Conservation (phyloP, 2,888 invertebrate genomes). For the Campoletis raptor region DNA sequence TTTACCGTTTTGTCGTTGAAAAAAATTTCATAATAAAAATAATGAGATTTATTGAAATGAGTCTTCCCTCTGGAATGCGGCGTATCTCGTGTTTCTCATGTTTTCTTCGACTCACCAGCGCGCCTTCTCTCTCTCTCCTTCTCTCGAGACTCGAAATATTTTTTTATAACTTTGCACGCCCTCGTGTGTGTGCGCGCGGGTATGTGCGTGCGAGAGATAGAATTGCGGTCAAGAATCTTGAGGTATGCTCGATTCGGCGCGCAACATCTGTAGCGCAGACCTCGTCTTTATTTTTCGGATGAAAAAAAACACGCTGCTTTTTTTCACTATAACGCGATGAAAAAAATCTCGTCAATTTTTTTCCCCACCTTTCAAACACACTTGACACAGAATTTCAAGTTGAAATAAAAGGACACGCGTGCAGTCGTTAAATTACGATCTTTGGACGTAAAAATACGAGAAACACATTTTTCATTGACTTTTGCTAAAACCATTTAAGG, state of each 20-base stretch:
- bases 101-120: slow-evolving; percentile 11
- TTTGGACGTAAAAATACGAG: neutral
- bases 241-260: slow-evolving; percentile 66
- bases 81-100: slow-evolving; percentile 16
- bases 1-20: neutral
- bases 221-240: slow-evolving; percentile 66
- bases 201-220: slow-evolving; percentile 43
- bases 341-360: slow-evolving; percentile 1
- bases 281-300: slow-evolving; percentile 1
- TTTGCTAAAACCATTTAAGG: neutral
- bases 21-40: neutral
- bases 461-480: neutral
- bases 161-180: slow-evolving; percentile 38
- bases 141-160: slow-evolving; percentile 34
- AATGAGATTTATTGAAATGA: slow-evolving; percentile 18
- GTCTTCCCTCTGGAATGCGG: slow-evolving; percentile 25
- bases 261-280: slow-evolving; percentile 51
- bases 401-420: neutral
- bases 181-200: slow-evolving; percentile 1
- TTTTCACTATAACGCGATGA: neutral
- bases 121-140: neutral
- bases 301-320: neutral
- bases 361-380: neutral
- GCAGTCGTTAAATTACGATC: neutral
- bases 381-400: neutral